Evolutionary conservation across 2,797 vertebrate genomes (phyloP).

Genomic region (Pseudotriccus pelzelni): DNA sequence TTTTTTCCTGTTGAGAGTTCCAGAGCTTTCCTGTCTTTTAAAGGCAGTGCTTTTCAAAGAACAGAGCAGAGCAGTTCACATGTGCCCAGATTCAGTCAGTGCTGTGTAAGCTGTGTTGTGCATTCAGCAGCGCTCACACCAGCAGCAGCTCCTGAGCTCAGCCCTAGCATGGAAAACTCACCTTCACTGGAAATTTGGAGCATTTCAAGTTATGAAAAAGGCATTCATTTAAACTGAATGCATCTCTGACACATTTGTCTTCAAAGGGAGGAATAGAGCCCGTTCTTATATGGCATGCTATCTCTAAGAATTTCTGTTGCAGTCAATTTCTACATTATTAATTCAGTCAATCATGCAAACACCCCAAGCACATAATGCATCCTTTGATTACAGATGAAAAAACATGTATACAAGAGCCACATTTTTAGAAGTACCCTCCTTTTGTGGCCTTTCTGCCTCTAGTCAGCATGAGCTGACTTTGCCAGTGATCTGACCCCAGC

Average conservation of each 20-base stretch:
- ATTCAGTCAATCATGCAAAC: not conserved
- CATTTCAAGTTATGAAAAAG: not conserved
- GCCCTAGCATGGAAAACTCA: not conserved
- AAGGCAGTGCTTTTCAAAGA: not conserved
- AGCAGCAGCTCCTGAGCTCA: not conserved
- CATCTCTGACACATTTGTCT: not conserved
- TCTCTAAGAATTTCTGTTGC: not conserved
- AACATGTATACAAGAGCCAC: not conserved
- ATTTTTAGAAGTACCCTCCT: not conserved
- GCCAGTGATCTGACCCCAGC: not conserved
- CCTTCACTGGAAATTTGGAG: not conserved
- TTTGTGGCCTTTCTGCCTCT: not conserved
- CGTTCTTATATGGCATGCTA: not conserved
- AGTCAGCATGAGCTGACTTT: not conserved
- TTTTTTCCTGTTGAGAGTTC: not conserved
- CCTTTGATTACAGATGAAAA: not conserved
- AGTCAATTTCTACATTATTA: not conserved
- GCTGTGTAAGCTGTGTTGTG: not conserved
- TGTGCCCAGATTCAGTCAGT: rapidly evolving
- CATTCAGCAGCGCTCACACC: rapidly evolving
- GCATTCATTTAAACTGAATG: not conserved
- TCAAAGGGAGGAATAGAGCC: not conserved
- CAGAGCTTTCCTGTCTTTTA: not conserved
- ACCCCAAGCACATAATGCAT: not conserved
- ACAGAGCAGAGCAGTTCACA: rapidly evolving